Evolutionary conservation across 2,888 invertebrate genomes (phyloP).

Genomic region (Meandrusa payeni): DNA sequence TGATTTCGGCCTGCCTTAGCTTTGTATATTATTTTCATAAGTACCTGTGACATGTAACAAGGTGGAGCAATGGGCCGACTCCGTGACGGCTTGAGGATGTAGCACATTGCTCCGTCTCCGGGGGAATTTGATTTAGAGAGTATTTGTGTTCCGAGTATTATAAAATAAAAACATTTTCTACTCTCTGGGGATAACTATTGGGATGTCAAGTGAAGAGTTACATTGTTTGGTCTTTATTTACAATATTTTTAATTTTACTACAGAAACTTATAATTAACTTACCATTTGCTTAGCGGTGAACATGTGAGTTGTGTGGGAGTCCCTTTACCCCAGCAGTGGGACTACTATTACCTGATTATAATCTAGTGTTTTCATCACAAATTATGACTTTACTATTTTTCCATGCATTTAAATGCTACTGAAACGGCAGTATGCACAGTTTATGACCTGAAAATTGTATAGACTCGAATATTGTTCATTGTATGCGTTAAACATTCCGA

Average conservation of each 20-base stretch:
- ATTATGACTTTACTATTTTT: neutral
- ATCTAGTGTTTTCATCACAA: constrained; percentile 1
- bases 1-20: constrained; percentile 35
- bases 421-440: too few relatives aligned
- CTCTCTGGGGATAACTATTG: constrained; percentile 62
- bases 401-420: too few relatives aligned
- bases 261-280: too few relatives aligned
- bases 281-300: too few relatives aligned
- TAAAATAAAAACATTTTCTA: constrained; percentile 42
- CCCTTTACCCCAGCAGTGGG: too few relatives aligned
- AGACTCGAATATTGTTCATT: too few relatives aligned
- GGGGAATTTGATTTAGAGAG: constrained; percentile 51
- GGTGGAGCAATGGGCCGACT: constrained; percentile 54
- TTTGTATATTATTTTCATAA: constrained; percentile 28
- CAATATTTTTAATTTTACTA: too few relatives aligned
- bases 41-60: constrained; percentile 61
- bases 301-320: too few relatives aligned
- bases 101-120: constrained; percentile 58
- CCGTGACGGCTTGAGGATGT: constrained; percentile 65
- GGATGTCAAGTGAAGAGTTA: constrained; percentile 78
- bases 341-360: too few relatives aligned
- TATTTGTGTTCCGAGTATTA: constrained; percentile 47
- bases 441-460: too few relatives aligned
- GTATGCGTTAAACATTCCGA: too few relatives aligned
- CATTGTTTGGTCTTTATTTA: constrained; percentile 38